phyloP scores from a whole-genome alignment of 2,797 vertebrate genomes.

The Oryzias sinensis region DNA sequence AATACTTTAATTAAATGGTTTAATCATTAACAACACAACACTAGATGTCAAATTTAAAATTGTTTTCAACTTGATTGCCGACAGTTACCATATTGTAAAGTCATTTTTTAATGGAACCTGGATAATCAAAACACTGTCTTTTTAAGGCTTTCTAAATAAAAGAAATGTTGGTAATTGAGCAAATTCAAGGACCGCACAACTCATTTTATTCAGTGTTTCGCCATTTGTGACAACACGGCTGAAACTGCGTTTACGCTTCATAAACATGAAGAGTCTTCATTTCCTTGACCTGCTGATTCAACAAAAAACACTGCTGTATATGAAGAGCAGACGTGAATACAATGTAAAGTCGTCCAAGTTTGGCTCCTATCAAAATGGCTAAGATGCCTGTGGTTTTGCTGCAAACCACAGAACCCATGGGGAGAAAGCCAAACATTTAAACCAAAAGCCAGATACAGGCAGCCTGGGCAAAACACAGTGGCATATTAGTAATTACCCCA shows the following conservation, averaged over 20 bases:
- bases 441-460: constrained; percentile 78
- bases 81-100: too few relatives aligned
- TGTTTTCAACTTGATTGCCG: too few relatives aligned
- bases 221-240: neutral
- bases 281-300: constrained; percentile 56
- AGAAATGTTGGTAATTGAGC: too few relatives aligned
- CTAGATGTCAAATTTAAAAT: too few relatives aligned
- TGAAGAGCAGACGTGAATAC: constrained; percentile 57
- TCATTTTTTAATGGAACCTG: too few relatives aligned
- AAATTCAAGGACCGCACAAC: neutral
- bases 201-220: constrained; percentile 47
- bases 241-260: constrained; percentile 57
- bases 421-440: constrained; percentile 76
- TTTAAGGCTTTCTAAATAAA: neutral
- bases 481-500: constrained; percentile 80
- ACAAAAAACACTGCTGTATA: constrained; percentile 59
- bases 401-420: constrained; percentile 75
- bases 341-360: constrained; percentile 58
- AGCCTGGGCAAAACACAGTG: constrained; percentile 75
- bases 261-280: constrained; percentile 58
- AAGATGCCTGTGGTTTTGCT: constrained; percentile 76
- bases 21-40: too few relatives aligned
- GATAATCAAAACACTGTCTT: too few relatives aligned
- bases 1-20: too few relatives aligned
- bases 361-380: constrained; percentile 80